phyloP scores from a whole-genome alignment of 2,113 vertebrate genomes.

The Bos javanicus region DNA sequence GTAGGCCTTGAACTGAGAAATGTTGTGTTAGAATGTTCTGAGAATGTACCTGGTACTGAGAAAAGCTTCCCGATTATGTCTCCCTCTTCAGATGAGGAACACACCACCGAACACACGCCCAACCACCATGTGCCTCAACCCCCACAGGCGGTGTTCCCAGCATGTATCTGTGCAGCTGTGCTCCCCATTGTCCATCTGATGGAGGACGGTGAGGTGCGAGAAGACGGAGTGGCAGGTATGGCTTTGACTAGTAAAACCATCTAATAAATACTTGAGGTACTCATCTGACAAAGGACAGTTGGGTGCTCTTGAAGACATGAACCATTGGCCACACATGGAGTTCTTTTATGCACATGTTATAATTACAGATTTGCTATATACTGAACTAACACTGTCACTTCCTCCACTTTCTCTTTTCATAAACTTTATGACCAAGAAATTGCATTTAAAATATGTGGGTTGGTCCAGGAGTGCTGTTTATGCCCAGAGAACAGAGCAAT shows the following conservation, averaged over 20 bases:
- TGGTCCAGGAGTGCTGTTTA: neutral
- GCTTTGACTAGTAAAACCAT: neutral
- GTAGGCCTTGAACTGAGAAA: neutral
- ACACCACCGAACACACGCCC: constrained; percentile 95
- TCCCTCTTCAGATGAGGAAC: constrained; percentile 90
- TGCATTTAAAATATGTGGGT: neutral
- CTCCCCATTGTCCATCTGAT: constrained; percentile 97
- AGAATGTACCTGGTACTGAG: neutral
- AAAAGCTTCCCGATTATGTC: neutral
- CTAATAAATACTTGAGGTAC: neutral
- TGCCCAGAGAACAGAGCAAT: neutral
- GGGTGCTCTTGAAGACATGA: neutral
- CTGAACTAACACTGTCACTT: neutral
- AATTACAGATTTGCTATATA: neutral
- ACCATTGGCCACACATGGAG: neutral
- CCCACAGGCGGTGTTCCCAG: constrained; percentile 97
- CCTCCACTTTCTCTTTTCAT: neutral
- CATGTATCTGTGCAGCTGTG: constrained; percentile 98
- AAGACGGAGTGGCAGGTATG: constrained; percentile 96
- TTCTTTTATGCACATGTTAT: neutral
- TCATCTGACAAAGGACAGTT: neutral
- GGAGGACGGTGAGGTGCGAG: constrained; percentile 97
- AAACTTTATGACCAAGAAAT: neutral
- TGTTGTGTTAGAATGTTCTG: neutral
- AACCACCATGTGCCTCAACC: constrained; percentile 96